Evolutionary conservation across 2,797 vertebrate genomes (phyloP).

Genomic region (Dromococcyx pavoninus): DNA sequence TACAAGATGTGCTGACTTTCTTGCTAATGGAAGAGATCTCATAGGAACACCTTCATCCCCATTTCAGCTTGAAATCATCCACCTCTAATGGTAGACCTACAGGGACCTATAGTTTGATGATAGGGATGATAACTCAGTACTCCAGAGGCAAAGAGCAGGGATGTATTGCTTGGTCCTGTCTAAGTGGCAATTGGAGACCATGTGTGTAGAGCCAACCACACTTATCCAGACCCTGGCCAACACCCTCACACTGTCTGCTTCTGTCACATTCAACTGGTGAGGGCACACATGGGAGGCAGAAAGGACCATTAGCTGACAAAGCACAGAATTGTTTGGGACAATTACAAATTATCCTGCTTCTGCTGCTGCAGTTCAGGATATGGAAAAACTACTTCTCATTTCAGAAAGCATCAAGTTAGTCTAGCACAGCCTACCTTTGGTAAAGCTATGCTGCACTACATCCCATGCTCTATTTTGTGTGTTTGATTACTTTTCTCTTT

Average conservation of each 20-base stretch:
- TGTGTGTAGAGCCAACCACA: fast-evolving
- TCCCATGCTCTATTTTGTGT: not conserved
- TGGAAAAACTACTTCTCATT: not conserved
- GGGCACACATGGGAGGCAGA: not conserved
- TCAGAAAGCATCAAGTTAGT: not conserved
- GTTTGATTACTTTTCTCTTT: not conserved
- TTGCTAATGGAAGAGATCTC: not conserved
- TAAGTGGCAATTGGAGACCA: not conserved
- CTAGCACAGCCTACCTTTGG: not conserved
- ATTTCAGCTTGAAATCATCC: not conserved
- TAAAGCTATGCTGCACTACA: not conserved
- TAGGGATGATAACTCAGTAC: not conserved
- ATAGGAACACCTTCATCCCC: not conserved
- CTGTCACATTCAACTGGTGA: not conserved
- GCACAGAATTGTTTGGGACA: not conserved
- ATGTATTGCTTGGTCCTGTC: not conserved
- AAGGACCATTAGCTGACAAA: not conserved
- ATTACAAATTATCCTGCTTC: not conserved
- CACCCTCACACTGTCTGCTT: not conserved
- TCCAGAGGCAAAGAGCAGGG: not conserved
- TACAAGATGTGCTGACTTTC: not conserved
- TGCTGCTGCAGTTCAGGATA: not conserved
- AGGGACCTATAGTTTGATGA: not conserved
- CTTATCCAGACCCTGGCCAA: not conserved
- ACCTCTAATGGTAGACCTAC: not conserved